These are phyloP conservation scores for Calypte anna DNA, from an alignment of 2,113 vertebrate species.

Conservation along the genomic window DNA sequence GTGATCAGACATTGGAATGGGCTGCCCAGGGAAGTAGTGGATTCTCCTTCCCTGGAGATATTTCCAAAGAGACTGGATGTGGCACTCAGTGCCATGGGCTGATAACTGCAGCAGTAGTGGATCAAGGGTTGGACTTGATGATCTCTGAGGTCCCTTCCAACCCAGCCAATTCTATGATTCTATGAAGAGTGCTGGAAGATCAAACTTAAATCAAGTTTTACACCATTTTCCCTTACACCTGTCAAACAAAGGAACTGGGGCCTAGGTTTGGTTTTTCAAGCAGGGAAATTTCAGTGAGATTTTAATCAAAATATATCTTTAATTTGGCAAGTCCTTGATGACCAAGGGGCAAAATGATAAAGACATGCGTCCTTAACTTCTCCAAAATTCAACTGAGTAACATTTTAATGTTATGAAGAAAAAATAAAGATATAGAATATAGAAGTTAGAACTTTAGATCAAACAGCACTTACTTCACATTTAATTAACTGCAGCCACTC, in stretches of 20 bases:
- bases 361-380: not conserved
- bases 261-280: not conserved
- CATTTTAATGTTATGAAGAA: not conserved
- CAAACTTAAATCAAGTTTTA: not conserved
- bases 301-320: not conserved
- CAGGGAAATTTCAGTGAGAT: not conserved
- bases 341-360: not conserved
- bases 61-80: too few species aligned
- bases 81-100: too few species aligned
- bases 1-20: too few species aligned
- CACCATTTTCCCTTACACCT: not conserved
- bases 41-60: too few species aligned
- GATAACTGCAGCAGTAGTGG: too few species aligned
- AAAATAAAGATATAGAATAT: not conserved
- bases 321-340: not conserved
- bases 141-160: too few species aligned
- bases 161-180: too few species aligned
- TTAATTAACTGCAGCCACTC: slow-evolving; percentile 91
- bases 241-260: not conserved
- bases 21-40: too few species aligned
- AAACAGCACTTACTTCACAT: slow-evolving; percentile 79
- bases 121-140: too few species aligned
- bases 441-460: not conserved
- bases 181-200: not conserved
- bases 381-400: not conserved